Percentiles rank a stretch among this genome's conserved stretches.
Evolutionary conservation across 2,888 invertebrate genomes (phyloP).

Genomic region (Anagyrus pseudococci): DNA sequence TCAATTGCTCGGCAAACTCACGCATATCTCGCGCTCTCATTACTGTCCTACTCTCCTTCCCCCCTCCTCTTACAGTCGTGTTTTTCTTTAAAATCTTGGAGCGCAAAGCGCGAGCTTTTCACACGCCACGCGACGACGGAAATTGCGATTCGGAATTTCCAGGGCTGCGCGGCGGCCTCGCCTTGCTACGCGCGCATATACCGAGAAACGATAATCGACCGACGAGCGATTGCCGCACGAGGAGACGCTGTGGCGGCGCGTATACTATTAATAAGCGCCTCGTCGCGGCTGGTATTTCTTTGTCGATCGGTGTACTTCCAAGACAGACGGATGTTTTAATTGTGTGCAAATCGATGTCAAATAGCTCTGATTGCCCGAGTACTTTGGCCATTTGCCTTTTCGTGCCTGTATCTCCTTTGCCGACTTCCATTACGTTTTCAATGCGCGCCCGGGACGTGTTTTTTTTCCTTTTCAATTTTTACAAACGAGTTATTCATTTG

Average conservation of each 20-base stretch:
- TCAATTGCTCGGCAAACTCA: too few relatives aligned
- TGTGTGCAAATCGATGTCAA: constrained; percentile 23
- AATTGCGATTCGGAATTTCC: constrained; percentile 25
- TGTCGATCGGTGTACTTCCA: too few relatives aligned
- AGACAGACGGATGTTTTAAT: constrained; percentile 20
- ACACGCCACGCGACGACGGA: constrained; percentile 26
- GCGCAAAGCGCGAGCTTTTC: constrained; percentile 26
- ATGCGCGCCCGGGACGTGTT: too few relatives aligned
- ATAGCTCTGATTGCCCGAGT: not conserved
- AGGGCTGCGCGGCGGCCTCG: constrained; percentile 9
- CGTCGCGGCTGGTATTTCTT: not conserved
- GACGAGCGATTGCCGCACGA: too few relatives aligned
- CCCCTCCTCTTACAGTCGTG: too few relatives aligned
- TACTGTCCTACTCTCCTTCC: too few relatives aligned
- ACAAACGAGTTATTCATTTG: too few relatives aligned
- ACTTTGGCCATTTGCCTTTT: not conserved
- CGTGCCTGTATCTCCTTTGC: not conserved
- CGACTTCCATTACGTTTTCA: too few relatives aligned
- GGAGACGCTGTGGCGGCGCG: too few relatives aligned
- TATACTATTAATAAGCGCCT: constrained; percentile 6
- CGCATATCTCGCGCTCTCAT: too few relatives aligned
- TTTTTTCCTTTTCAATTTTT: too few relatives aligned
- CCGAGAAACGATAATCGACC: constrained; percentile 16
- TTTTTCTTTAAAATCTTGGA: not conserved
- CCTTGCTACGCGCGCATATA: not conserved